These are phyloP conservation scores for Microcebus lehilahytsara DNA, from an alignment of 2,113 vertebrate species.

Conservation along the genomic window DNA sequence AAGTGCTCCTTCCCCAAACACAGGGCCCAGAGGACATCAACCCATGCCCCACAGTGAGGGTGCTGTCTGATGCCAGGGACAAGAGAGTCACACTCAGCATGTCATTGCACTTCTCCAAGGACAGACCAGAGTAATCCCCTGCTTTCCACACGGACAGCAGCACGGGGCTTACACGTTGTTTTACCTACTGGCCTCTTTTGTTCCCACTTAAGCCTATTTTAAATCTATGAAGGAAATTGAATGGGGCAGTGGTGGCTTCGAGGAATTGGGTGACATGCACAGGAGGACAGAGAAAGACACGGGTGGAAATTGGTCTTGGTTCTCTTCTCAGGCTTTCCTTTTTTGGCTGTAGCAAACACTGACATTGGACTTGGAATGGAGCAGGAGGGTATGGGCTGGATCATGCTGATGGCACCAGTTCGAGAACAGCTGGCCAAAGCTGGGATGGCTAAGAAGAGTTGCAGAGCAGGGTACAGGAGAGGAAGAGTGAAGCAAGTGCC, in stretches of 20 bases:
- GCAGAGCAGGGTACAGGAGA: background rate
- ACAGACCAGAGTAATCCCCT: accelerated
- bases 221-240: background rate
- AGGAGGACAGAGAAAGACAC: background rate
- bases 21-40: too few species aligned
- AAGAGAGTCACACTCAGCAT: background rate
- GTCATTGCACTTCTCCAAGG: accelerated
- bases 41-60: accelerated
- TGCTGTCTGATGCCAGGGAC: background rate
- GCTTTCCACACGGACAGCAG: accelerated
- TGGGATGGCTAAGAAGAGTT: background rate
- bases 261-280: background rate
- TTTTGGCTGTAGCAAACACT: background rate
- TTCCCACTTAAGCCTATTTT: background rate
- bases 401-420: background rate
- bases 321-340: background rate
- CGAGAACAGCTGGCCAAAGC: too few species aligned
- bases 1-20: background rate
- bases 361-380: background rate
- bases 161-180: accelerated
- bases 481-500: background rate
- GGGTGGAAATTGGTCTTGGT: background rate
- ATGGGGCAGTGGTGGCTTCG: background rate
- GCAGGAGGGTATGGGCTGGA: background rate
- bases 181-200: background rate